A percentile compares a stretch with the other conserved stretches of the same genome.
Conservation (phyloP, 2,888 invertebrate genomes). For the Bhutanitis thaidina region DNA sequence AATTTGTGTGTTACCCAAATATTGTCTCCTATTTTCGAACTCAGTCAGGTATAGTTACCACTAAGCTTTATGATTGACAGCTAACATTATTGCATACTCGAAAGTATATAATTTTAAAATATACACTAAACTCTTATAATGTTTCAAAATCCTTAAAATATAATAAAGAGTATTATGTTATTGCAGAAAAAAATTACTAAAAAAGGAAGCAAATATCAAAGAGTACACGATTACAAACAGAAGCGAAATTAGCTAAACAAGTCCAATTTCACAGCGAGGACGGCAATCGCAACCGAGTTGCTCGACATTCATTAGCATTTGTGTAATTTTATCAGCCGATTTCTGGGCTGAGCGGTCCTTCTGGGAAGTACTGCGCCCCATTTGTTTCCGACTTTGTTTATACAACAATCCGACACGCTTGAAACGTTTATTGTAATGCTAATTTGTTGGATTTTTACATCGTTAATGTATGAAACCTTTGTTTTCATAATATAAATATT, state of each 20-base stretch:
- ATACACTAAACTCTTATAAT: too few relatives aligned
- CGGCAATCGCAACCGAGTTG: constrained; percentile 59
- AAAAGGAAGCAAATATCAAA: constrained; percentile 5
- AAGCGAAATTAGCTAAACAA: constrained; percentile 52
- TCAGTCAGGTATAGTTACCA: too few relatives aligned
- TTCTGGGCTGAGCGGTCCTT: constrained; percentile 28
- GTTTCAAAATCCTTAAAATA: too few relatives aligned
- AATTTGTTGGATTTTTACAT: neutral
- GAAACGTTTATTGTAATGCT: constrained; percentile 6
- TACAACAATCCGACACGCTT: constrained; percentile 38
- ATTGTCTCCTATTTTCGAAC: too few relatives aligned
- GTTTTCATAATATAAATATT: neutral
- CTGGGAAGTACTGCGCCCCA: constrained; percentile 34
- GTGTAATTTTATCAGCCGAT: constrained; percentile 66
- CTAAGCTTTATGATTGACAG: too few relatives aligned
- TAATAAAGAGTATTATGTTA: too few relatives aligned
- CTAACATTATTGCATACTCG: too few relatives aligned
- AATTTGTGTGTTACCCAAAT: too few relatives aligned
- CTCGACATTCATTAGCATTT: constrained; percentile 69
- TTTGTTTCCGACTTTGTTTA: constrained; percentile 45
- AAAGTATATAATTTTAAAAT: too few relatives aligned
- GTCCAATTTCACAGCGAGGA: constrained; percentile 54
- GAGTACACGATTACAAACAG: constrained; percentile 9
- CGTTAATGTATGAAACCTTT: neutral
- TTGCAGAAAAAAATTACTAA: neutral